These are phyloP conservation scores for Drosophila ogumai DNA, from an alignment of 1,140 invertebrate genomes.

Conservation along the genomic window DNA sequence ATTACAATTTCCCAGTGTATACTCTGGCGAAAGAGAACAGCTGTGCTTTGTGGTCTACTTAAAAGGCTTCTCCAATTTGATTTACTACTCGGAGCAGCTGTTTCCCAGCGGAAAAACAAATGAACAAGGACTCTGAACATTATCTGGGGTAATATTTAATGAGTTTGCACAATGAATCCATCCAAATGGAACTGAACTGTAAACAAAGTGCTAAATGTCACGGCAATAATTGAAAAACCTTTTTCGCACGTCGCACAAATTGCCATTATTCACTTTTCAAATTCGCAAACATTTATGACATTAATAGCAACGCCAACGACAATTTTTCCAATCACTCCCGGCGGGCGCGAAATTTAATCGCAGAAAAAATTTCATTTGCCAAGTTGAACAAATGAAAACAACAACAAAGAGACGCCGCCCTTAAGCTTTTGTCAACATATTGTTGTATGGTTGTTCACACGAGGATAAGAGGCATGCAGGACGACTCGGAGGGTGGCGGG, in stretches of 20 bases:
- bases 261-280: slow-evolving; percentile 29
- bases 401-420: slow-evolving; percentile 20
- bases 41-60: slow-evolving; percentile 4
- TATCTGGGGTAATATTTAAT: slow-evolving; percentile 18
- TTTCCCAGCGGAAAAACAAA: slow-evolving; percentile 3
- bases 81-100: slow-evolving; percentile 16
- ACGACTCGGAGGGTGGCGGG: neutral
- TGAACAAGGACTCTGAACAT: neutral
- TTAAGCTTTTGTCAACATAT: slow-evolving; percentile 51
- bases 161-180: slow-evolving; percentile 11
- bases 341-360: slow-evolving; percentile 29
- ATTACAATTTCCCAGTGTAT: neutral
- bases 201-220: slow-evolving; percentile 33
- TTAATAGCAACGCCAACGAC: slow-evolving; percentile 22
- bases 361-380: slow-evolving; percentile 26
- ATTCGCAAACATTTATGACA: slow-evolving; percentile 42
- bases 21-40: neutral
- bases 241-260: slow-evolving; percentile 26
- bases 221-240: slow-evolving; percentile 25
- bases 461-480: slow-evolving; percentile 2
- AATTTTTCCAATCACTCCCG: slow-evolving; percentile 24
- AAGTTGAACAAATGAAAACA: slow-evolving; percentile 22
- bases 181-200: neutral
- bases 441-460: slow-evolving; percentile 30
- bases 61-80: slow-evolving; percentile 18